These are phyloP conservation scores for Stenoptilia bipunctidactyla DNA, from an alignment of 2,888 invertebrate species.

Conservation along the genomic window DNA sequence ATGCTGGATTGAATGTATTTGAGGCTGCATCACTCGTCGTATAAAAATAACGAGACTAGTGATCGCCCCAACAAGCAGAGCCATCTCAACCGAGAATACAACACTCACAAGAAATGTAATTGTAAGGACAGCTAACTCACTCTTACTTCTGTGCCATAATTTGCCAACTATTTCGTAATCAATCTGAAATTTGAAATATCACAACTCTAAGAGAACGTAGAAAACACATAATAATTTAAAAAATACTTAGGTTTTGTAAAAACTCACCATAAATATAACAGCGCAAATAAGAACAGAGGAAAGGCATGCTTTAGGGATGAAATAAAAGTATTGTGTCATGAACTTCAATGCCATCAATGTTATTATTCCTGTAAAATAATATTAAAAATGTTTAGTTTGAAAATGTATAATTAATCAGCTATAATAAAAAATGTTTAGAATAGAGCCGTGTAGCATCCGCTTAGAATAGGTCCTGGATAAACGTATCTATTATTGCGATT, in stretches of 20 bases:
- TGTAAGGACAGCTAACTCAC: conserved; percentile 76
- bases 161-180: conserved; percentile 57
- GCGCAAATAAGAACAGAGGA: conserved; percentile 92
- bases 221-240: conserved; percentile 90
- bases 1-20: conserved; percentile 32
- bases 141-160: conserved; percentile 70
- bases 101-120: conserved; percentile 77
- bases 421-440: no score
- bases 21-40: conserved; percentile 64
- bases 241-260: conserved; percentile 44
- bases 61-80: conserved; percentile 79
- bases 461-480: no score
- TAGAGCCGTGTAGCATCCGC: no score
- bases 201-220: conserved; percentile 32
- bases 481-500: no score
- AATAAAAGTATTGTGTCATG: conserved; percentile 89
- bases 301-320: conserved; percentile 86
- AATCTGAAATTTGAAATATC: conserved; percentile 35
- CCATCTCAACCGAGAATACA: conserved; percentile 81
- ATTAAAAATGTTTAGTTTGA: no score
- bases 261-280: conserved; percentile 81
- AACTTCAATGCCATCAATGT: conserved; percentile 86
- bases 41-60: conserved; percentile 76
- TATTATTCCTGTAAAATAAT: conserved; percentile 74
- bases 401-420: no score